phyloP scores from a whole-genome alignment of 2,888 invertebrate species.

The Mythimna impura region DNA sequence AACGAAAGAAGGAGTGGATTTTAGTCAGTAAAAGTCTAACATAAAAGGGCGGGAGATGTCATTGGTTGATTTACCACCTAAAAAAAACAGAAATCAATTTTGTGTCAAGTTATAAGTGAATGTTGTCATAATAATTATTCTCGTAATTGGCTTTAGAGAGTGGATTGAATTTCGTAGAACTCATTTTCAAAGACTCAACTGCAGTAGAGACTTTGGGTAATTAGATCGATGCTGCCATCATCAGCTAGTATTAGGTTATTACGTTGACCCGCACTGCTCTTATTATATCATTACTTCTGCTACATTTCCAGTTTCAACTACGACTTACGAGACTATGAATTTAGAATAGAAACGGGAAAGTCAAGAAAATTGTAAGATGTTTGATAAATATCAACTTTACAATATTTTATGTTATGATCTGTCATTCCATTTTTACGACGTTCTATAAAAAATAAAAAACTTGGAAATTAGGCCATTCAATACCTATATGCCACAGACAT shows the following conservation, averaged over 20 bases:
- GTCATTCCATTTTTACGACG: neutral
- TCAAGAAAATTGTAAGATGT: too few relatives aligned
- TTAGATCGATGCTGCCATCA: neutral
- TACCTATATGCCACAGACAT: neutral
- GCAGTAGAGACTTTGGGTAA: neutral
- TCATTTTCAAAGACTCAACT: neutral
- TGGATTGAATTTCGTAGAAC: neutral
- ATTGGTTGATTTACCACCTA: too few relatives aligned
- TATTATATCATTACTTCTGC: too few relatives aligned
- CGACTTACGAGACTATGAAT: neutral
- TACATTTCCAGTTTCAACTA: neutral
- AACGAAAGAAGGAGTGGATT: too few relatives aligned
- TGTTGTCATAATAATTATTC: conserved; percentile 3
- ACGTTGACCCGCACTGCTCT: too few relatives aligned
- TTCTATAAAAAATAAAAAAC: neutral
- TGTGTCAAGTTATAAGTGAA: neutral
- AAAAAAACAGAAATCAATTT: neutral
- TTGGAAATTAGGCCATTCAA: neutral
- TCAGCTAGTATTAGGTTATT: neutral
- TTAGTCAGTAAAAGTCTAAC: too few relatives aligned
- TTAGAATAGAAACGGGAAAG: neutral
- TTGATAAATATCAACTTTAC: too few relatives aligned
- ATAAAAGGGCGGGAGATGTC: too few relatives aligned
- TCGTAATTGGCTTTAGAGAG: too few relatives aligned
- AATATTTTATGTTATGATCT: neutral